A percentile compares a stretch with the other conserved stretches of the same genome.
phyloP scores from a whole-genome alignment of 2,888 invertebrate species.

The Charanyca ferruginea region DNA sequence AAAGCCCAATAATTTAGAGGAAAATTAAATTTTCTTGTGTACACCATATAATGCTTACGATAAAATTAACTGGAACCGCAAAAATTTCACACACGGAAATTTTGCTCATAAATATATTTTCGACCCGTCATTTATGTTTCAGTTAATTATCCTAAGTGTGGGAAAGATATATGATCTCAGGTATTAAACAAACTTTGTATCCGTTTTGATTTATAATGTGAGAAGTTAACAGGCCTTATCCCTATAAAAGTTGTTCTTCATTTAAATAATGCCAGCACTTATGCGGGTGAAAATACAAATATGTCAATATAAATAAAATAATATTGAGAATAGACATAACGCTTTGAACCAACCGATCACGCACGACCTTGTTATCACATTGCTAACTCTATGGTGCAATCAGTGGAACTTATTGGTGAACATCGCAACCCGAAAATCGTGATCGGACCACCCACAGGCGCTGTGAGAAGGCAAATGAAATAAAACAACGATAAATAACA shows the following conservation, averaged over 20 bases:
- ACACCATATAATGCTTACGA: conserved; percentile 30
- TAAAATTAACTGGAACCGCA: conserved; percentile 46
- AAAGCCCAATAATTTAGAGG: conserved; percentile 38
- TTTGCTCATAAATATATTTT: conserved; percentile 61
- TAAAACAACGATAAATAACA: conserved; percentile 91
- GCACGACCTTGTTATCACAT: conserved; percentile 62
- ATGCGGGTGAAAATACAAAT: not conserved
- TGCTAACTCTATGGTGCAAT: conserved; percentile 83
- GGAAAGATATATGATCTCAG: conserved; percentile 36
- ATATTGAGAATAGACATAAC: not conserved
- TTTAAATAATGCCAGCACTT: conserved; percentile 11
- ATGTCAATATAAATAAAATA: not conserved
- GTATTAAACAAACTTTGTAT: conserved; percentile 33
- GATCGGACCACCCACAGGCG: conserved; percentile 89
- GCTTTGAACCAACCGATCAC: not conserved
- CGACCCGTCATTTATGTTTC: conserved; percentile 47
- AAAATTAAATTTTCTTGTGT: conserved; percentile 55
- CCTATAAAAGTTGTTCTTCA: conserved; percentile 10
- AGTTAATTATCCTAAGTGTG: conserved; percentile 49
- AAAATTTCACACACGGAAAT: conserved; percentile 47
- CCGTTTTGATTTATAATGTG: conserved; percentile 42
- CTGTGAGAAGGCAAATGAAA: conserved; percentile 89
- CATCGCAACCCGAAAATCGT: conserved; percentile 87
- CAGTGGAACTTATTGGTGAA: conserved; percentile 88
- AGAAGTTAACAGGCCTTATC: conserved; percentile 7